Evolutionary conservation across 2,113 vertebrate genomes (phyloP).

Genomic region (Muntiacus muntjak): DNA sequence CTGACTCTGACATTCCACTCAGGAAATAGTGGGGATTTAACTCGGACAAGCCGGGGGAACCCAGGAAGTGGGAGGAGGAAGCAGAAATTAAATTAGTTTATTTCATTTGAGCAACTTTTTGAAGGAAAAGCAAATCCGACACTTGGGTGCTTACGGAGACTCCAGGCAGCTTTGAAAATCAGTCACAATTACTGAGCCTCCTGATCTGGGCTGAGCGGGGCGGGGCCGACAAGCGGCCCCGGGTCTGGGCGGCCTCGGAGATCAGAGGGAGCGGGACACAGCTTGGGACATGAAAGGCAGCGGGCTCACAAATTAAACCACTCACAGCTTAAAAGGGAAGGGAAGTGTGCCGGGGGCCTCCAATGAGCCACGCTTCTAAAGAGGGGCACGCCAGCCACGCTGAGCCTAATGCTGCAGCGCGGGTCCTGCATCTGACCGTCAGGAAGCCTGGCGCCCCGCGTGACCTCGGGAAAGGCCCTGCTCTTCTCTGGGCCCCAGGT

Average conservation of each 20-base stretch:
- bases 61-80: slow-evolving; percentile 28
- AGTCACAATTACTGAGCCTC: slow-evolving; percentile 77
- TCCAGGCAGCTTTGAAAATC: slow-evolving; percentile 78
- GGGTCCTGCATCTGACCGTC: not conserved
- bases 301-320: slow-evolving; percentile 79
- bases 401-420: not conserved
- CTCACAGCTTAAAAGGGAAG: slow-evolving; percentile 78
- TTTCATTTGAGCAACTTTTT: slow-evolving; percentile 79
- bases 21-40: slow-evolving; percentile 1
- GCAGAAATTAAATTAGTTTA: slow-evolving; percentile 77
- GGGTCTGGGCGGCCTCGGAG: slow-evolving; percentile 72
- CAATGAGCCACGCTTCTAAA: not conserved
- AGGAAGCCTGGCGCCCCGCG: not conserved
- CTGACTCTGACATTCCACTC: not conserved
- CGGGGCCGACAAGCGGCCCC: slow-evolving; percentile 73
- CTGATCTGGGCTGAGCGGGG: slow-evolving; percentile 77
- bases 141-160: slow-evolving; percentile 58
- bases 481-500: not conserved
- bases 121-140: slow-evolving; percentile 70
- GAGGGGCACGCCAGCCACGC: not conserved
- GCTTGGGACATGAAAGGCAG: slow-evolving; percentile 80
- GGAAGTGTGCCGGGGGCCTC: slow-evolving; percentile 59
- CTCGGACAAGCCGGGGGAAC: not conserved
- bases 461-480: not conserved
- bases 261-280: slow-evolving; percentile 78